Evolutionary conservation across 2,888 invertebrate species (phyloP).

Genomic region (Dromius quadrimaculatus): DNA sequence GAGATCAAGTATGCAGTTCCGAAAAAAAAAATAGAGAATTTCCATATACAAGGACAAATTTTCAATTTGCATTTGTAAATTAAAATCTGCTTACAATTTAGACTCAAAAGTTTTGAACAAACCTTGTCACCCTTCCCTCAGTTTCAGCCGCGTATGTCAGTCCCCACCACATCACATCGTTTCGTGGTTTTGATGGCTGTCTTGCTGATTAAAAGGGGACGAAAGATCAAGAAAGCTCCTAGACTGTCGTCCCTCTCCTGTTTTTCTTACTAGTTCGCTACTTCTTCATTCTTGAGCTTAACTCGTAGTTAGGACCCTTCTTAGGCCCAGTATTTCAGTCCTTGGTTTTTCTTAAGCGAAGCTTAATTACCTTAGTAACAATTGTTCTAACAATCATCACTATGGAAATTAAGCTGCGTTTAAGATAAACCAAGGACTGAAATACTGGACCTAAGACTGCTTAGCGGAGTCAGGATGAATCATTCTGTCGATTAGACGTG

Average conservation of each 20-base stretch:
- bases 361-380: too few relatives aligned
- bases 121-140: background rate
- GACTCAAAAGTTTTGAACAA: background rate
- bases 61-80: too few relatives aligned
- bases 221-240: conserved; percentile 2
- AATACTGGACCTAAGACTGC: too few relatives aligned
- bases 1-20: conserved; percentile 15
- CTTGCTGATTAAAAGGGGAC: conserved; percentile 1
- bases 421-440: too few relatives aligned
- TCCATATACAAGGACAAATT: too few relatives aligned
- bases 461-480: conserved; percentile 28
- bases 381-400: too few relatives aligned
- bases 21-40: background rate
- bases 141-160: background rate
- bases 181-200: conserved; percentile 1
- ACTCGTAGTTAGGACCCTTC: background rate
- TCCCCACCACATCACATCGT: background rate
- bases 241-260: background rate
- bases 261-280: conserved; percentile 9
- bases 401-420: too few relatives aligned
- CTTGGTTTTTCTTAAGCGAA: too few relatives aligned
- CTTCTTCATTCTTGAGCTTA: background rate
- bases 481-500: conserved; percentile 31
- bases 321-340: too few relatives aligned
- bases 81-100: background rate